Base-by-base conservation (phyloP, 2,888 invertebrate species). In the Cordilura impudica region DNA sequence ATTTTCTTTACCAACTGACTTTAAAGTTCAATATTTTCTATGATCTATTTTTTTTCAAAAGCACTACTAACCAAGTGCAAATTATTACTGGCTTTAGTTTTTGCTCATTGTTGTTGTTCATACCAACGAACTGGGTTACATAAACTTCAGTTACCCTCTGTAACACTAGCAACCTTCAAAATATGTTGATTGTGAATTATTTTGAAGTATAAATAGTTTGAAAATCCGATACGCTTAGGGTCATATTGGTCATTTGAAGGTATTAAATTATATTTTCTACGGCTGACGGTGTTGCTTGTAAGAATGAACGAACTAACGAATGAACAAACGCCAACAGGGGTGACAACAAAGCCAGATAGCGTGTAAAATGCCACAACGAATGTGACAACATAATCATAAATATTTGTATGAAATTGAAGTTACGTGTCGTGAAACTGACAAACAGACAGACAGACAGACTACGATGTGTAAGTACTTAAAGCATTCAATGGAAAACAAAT, bases 331-430 rank as follows among this genome's bases (percentile, higher is more conserved):
- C 5, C 54, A 26, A 23, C n/a, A 26, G 5, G n/a, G 19, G 23
- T 26, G 14, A n/a, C 26, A 51, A 54, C 54, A 54, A 31, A 8
- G 19, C 54, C 8, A 39, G 35, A 39, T 39, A n/a, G 61, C 66
- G 71, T 75, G 61, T 63, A 31, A 67, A 71, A 49, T 54, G 26
- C 1, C 60, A 56, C 60, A 78, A 71, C 26, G 31, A 74, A 70
- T 70, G 53, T 71, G 78, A 79, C 71, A 71, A 71, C 54, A 75
- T 73, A 74, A 78, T 70, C 53, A 74, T 53, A 78, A 73, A 65
- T 74, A 74, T 74, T 66, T 21, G 21, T 58, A 43, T 66, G 51
- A 58, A 65, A 58, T 73, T 26, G n/a, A 43, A 45, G 66, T 45
- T 67, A 45, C 51, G 66, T 66, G 60, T 39, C 4, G 35, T 39